Base-by-base conservation (phyloP, 2,797 vertebrate species). In the Onychomys arenicola region DNA sequence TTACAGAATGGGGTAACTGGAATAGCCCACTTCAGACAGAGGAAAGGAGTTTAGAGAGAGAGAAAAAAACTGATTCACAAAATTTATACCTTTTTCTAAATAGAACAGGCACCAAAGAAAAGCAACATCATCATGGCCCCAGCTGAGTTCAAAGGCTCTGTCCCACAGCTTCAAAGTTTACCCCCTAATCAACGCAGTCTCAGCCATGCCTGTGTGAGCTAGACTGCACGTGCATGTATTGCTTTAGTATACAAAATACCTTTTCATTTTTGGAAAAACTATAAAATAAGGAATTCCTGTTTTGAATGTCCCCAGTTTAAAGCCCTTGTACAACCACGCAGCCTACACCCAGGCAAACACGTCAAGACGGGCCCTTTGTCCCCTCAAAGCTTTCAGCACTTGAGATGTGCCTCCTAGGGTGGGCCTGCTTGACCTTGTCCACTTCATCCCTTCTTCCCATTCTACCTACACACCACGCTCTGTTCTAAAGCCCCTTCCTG, bases 141-240 rank as follows among this genome's bases (percentile, higher is more conserved):
- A 43, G 91, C 61, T 88, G 95, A 96, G 89, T 96, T 97, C 96
- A 97, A 85, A 85, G 85, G 80, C 23, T 55, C 89, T 2, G 7
- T 93, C 19, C 11, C 34, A 21, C 0, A 3, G 82, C 96, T 97
- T 97, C 90, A 12, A 96, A 97, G 46, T 89, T 90, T 14, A 69
- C 92, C 52, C 96, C 63, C 89, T 4, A 77, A 95, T 14, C 78
- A 57, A 17, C 23, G 69, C 76, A 37, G 59, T 23, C 49, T 92
- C 69, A 67, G 67, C 0, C 52, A 34, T 27, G 80, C 55, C 46
- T 29, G 90, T 73, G 96, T 52, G 80, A 83, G 80, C 85, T 12
- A 92, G 89, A 75, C 94, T 0, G 23, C 27, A 75, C 90, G 34
- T 0, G 87, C 11, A 13, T 6, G n/a, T 4, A 0, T 1, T 57